Evolutionary conservation across 2,888 invertebrate species (phyloP).

Genomic region (Epirrhoe tristata): DNA sequence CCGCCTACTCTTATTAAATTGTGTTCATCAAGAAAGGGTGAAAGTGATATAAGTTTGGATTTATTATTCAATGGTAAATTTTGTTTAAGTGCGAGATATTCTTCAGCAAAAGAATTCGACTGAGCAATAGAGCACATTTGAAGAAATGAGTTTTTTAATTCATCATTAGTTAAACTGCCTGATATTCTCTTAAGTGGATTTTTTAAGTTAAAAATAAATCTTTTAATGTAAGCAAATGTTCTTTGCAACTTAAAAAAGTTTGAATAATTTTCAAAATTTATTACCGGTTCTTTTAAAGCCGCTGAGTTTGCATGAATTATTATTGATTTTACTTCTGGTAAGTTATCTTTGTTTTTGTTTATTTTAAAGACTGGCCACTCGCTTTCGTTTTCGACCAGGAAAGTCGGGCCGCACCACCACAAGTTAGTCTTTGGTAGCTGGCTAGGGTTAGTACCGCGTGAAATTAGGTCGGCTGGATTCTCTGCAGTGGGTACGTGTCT

Average conservation of each 20-base stretch:
- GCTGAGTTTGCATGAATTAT: not conserved
- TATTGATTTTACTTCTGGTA: constrained; percentile 2
- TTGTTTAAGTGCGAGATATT: not conserved
- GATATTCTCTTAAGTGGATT: not conserved
- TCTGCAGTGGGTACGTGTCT: not conserved
- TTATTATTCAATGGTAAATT: not conserved
- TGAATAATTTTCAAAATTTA: not conserved
- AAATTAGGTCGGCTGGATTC: not conserved
- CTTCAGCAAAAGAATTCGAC: not conserved
- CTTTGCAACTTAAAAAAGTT: not conserved
- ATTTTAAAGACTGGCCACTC: constrained; percentile 1
- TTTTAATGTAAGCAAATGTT: not conserved
- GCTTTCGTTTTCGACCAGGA: not conserved
- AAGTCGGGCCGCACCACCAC: constrained; percentile 2
- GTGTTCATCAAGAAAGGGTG: not conserved
- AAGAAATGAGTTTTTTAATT: not conserved
- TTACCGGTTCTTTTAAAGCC: not conserved
- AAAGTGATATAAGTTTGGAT: not conserved
- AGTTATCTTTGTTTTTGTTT: not conserved
- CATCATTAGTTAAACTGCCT: not conserved
- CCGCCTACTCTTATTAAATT: not conserved
- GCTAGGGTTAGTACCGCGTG: not conserved
- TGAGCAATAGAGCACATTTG: not conserved
- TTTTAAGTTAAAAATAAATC: not conserved
- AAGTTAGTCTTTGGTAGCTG: not conserved